Evolutionary conservation across 2,888 invertebrate species (phyloP).

Genomic region (Drosophila multiciliata): DNA sequence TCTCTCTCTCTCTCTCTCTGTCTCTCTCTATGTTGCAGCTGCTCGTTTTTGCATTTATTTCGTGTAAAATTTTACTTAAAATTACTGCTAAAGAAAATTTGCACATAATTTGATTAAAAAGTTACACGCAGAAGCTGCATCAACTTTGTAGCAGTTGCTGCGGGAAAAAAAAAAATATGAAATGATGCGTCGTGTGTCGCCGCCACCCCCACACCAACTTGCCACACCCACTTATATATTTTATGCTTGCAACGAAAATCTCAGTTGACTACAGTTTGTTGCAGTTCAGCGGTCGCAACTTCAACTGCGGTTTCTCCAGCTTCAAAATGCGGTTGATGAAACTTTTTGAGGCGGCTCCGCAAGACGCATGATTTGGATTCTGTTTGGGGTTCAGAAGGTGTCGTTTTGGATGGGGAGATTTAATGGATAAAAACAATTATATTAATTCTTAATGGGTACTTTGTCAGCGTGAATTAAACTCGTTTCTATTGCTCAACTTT

Average conservation of each 20-base stretch:
- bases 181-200: conserved; percentile 29
- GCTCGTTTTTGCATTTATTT: conserved; percentile 54
- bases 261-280: conserved; percentile 53
- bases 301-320: conserved; percentile 62
- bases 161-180: conserved; percentile 30
- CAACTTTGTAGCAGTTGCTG: conserved; percentile 51
- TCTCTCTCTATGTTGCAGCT: conserved; percentile 6
- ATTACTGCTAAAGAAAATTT: conserved; percentile 81
- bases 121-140: conserved; percentile 69
- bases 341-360: conserved; percentile 40
- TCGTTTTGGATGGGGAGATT: neutral
- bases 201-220: neutral
- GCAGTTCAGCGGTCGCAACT: conserved; percentile 34
- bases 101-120: conserved; percentile 81
- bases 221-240: conserved; percentile 13
- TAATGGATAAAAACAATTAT: conserved; percentile 51
- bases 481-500: conserved; percentile 1
- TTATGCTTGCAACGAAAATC: conserved; percentile 27
- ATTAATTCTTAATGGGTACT: conserved; percentile 34
- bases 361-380: conserved; percentile 14
- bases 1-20: neutral
- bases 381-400: conserved; percentile 26
- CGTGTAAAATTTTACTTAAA: conserved; percentile 74
- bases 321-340: conserved; percentile 47
- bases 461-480: conserved; percentile 25